Evolutionary conservation across 2,888 invertebrate species (phyloP), one percentile per base, ranked within the genome.

Genomic region (Lycia hirtaria): DNA sequence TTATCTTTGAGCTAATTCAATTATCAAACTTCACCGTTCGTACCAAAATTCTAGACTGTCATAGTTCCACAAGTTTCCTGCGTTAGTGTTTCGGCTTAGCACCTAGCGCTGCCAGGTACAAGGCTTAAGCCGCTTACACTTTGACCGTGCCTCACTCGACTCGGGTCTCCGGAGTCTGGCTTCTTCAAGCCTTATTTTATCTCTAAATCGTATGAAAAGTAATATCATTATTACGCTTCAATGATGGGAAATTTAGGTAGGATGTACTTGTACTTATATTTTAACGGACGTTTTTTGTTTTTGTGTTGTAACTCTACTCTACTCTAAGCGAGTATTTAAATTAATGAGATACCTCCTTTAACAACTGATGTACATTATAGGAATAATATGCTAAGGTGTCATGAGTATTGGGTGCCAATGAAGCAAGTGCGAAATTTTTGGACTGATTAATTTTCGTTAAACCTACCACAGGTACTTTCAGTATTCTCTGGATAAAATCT

Each of bases 201-300:
- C 43, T 43, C 45, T 14, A 48, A 57, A 57, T 57, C 52, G 57
- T 47, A 52, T 57, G 22, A 58, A 38, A 17, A 48, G 24, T 53
- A 58, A 52, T 48, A 12, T 12, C 22, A 53, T 58, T 58, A 58
- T 52, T 45, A 9, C 52, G 45, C 32, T 51, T 47, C 24, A 33
- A 20, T 47, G 40, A 35, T 17, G 7, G 12, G 10, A n/a, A 47
- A 26, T 10, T 9, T 17, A 4, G 17, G 15, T 26, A 26, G 28
- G 9, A 15, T 10, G 4, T 22, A 38, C 10, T n/a, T 0, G 12
- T 19, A 37, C n/a, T n/a, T 22, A 37, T n/a, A 0, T n/a, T n/a
- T 12, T 30, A 12, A 30, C 30, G 9, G n/a, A 30, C 12, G 4
- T 30, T 30, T 9, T 26, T 26, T n/a, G n/a, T n/a, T n/a, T n/a